phyloP scores from a whole-genome alignment of 1,140 invertebrate genomes.

The Trachymyrmex cornetzi region DNA sequence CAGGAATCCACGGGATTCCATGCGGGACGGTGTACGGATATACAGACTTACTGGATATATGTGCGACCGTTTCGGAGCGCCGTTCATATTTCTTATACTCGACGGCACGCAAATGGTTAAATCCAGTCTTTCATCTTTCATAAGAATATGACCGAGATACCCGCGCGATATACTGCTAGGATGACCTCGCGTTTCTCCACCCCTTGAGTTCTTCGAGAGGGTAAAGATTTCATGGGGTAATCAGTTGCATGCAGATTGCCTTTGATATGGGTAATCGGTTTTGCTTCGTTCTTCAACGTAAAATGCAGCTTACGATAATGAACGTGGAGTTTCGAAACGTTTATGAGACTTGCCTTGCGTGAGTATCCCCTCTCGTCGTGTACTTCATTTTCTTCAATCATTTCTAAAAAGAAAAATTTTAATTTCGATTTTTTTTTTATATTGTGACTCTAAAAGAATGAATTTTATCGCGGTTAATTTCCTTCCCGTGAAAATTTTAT shows the following conservation, averaged over 20 bases:
- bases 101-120: constrained; percentile 47
- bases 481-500: too few species aligned
- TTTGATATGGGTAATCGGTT: constrained; percentile 31
- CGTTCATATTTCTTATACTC: constrained; percentile 41
- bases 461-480: not conserved
- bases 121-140: constrained; percentile 34
- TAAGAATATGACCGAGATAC: constrained; percentile 14
- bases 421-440: not conserved
- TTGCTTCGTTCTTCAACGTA: not conserved
- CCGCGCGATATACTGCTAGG: not conserved
- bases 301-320: constrained; percentile 33
- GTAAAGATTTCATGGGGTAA: constrained; percentile 28
- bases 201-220: not conserved
- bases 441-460: not conserved
- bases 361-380: not conserved
- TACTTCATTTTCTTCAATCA: not conserved
- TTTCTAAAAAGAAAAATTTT: not conserved
- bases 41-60: not conserved
- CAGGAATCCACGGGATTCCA: not conserved
- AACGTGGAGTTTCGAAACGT: not conserved
- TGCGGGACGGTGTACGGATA: not conserved
- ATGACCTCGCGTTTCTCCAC: not conserved
- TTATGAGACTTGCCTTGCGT: not conserved
- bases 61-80: not conserved
- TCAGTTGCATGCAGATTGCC: constrained; percentile 21